Percentiles rank a stretch among this genome's conserved stretches.
phyloP scores from a whole-genome alignment of 2,113 vertebrate genomes.

The Tapirus terrestris region DNA sequence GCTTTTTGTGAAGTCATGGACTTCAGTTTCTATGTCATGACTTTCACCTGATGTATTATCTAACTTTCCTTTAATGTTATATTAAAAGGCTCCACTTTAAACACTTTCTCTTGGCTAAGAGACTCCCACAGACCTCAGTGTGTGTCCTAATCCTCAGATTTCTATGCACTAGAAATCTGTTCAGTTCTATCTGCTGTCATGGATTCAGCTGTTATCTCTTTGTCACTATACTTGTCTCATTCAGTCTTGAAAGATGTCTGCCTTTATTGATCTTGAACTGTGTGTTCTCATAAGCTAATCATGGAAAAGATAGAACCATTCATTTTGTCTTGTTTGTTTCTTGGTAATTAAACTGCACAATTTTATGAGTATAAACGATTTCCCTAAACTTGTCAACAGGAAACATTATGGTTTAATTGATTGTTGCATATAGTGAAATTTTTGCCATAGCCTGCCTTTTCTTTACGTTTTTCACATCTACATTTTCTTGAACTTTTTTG shows the following conservation, averaged over 20 bases:
- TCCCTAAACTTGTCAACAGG: conserved; percentile 7
- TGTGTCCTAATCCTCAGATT: not conserved
- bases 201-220: not conserved
- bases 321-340: not conserved
- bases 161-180: not conserved
- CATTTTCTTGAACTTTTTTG: not conserved
- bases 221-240: not conserved
- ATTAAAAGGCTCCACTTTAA: not conserved
- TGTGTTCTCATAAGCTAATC: not conserved
- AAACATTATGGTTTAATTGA: not conserved
- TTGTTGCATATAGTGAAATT: not conserved
- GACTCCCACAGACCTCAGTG: not conserved
- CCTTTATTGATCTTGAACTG: not conserved
- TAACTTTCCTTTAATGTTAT: not conserved
- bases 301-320: not conserved
- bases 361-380: not conserved
- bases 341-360: not conserved
- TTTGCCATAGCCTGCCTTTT: not conserved
- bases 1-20: not conserved
- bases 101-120: not conserved
- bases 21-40: not conserved
- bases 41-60: not conserved
- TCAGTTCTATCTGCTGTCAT: not conserved
- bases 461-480: not conserved
- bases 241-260: not conserved